Evolutionary conservation across 2,113 vertebrate species (phyloP).

Genomic region (Aegotheles bennettii): DNA sequence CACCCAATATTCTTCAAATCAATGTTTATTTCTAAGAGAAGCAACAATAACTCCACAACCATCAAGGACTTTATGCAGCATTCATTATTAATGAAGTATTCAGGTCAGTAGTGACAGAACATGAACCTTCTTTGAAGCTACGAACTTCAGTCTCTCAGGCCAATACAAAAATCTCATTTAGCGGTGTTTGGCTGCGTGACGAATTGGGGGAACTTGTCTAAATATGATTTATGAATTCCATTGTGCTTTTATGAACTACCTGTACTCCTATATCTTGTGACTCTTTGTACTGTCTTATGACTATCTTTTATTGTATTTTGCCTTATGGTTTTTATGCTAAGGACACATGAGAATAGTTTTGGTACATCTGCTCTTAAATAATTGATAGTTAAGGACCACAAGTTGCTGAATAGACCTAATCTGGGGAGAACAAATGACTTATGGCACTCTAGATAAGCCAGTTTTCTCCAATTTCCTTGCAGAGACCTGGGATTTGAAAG

Average conservation of each 20-base stretch:
- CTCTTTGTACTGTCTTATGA: not conserved
- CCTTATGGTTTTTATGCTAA: conserved; percentile 9
- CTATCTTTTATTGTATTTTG: conserved; percentile 38
- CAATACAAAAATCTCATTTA: conserved; percentile 56
- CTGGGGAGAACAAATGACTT: conserved; percentile 19
- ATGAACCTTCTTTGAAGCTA: not conserved
- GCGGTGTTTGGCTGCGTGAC: not conserved
- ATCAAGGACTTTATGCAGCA: not conserved
- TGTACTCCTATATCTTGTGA: not conserved
- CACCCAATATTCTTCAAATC: not conserved
- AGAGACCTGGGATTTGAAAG: not conserved
- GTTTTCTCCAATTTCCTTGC: conserved; percentile 25
- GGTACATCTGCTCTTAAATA: conserved; percentile 32
- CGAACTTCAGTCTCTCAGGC: not conserved
- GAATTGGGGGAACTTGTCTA: conserved; percentile 31
- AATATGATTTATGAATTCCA: conserved; percentile 55
- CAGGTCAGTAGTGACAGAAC: conserved; percentile 2
- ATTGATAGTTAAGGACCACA: conserved; percentile 49
- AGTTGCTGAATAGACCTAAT: conserved; percentile 20
- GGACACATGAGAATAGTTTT: conserved; percentile 15
- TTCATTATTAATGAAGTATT: conserved; percentile 4
- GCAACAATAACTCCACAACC: not conserved
- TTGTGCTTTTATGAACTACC: conserved; percentile 49
- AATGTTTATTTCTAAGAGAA: not conserved
- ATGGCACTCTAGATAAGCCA: not conserved